Percentiles rank a stretch among this genome's conserved stretches.
phyloP scores from a whole-genome alignment of 1,140 invertebrate genomes.

The Leptestheria dahalacensis region DNA sequence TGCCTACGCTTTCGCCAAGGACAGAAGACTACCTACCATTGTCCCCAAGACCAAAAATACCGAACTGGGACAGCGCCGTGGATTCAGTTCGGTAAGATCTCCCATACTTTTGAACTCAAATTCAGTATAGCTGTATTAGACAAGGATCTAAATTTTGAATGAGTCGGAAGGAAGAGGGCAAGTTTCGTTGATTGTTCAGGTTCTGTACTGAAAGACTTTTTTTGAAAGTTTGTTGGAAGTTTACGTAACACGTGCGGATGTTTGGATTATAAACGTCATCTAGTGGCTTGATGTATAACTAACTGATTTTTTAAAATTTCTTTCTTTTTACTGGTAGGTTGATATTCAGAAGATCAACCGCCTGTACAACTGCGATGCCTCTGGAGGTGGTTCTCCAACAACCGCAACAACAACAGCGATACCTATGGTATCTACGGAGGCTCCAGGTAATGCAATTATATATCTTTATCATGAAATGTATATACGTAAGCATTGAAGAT shows the following conservation, averaged over 20 bases:
- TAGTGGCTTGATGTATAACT: no score
- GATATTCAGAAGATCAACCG: constrained; percentile 22
- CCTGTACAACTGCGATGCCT: constrained; percentile 21
- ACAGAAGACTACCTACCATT: constrained; percentile 34
- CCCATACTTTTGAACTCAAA: no score
- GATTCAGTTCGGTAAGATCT: constrained; percentile 27
- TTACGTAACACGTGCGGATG: no score
- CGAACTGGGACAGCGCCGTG: constrained; percentile 32
- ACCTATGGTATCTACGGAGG: constrained; percentile 1
- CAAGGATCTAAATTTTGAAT: no score
- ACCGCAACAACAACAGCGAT: background rate
- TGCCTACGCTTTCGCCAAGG: constrained; percentile 35
- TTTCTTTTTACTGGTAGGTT: constrained; percentile 7
- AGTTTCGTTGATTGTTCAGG: no score
- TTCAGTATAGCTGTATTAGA: no score
- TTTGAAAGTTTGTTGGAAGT: background rate
- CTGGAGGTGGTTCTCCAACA: background rate
- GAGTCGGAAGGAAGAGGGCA: no score
- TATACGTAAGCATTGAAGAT: background rate
- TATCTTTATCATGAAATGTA: background rate
- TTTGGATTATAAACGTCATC: no score
- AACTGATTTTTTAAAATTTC: background rate
- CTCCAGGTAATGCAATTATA: constrained; percentile 4
- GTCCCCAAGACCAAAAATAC: constrained; percentile 26
- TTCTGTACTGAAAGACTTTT: no score